These are phyloP conservation scores for Melanostoma mellinum DNA, from an alignment of 2,888 invertebrate species.

Conservation along the genomic window DNA sequence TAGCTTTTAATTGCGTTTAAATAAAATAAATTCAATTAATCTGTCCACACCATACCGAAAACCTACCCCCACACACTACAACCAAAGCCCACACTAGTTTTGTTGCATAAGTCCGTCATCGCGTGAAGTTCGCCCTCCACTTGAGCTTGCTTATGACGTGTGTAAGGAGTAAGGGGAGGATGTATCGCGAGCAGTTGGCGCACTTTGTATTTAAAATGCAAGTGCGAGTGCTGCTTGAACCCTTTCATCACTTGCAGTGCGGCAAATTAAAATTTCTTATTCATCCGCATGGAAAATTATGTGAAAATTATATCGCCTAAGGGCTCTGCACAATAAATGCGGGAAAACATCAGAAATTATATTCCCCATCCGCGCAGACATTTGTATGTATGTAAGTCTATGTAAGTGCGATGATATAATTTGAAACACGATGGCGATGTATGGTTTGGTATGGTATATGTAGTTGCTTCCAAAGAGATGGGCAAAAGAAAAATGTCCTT, in stretches of 20 bases:
- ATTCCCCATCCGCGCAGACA: constrained; percentile 8
- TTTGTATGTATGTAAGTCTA: not conserved
- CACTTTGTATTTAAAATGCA: constrained; percentile 3
- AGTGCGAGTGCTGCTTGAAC: constrained; percentile 40
- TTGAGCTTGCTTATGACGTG: too few species aligned
- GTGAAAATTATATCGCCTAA: constrained; percentile 68
- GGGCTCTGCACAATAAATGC: constrained; percentile 58
- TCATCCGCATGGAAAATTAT: constrained; percentile 70
- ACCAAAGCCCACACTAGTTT: too few species aligned
- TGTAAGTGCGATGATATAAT: not conserved
- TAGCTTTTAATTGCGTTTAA: constrained; percentile 70
- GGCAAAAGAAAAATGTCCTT: constrained; percentile 15
- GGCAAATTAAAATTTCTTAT: constrained; percentile 67
- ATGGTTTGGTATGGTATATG: too few species aligned
- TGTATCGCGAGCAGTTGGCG: not conserved
- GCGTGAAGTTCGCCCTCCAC: too few species aligned
- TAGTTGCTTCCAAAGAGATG: not conserved
- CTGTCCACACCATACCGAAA: constrained; percentile 16
- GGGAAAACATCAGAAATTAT: constrained; percentile 22
- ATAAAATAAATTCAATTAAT: constrained; percentile 66
- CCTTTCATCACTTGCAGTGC: constrained; percentile 24
- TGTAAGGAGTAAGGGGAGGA: too few species aligned
- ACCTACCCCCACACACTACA: not conserved
- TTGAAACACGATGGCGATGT: too few species aligned
- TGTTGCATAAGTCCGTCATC: constrained; percentile 19